Base-by-base conservation (phyloP, 1,140 invertebrate species). In the Pseudomyrmex concolor region DNA sequence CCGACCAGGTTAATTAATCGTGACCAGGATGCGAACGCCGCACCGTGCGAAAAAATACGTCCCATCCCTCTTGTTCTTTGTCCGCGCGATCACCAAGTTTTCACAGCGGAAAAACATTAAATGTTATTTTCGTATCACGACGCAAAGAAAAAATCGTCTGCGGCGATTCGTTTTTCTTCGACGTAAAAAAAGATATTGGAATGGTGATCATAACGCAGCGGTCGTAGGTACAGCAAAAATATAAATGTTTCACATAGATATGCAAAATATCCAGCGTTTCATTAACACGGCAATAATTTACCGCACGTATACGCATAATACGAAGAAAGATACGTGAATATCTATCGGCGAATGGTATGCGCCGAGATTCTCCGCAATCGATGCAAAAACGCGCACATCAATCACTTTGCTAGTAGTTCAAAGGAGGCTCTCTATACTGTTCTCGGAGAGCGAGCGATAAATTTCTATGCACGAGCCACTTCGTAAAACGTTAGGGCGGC, bases 1-100 rank as follows among this genome's bases (percentile, higher is more conserved):
- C 2, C 50, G 25, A 25, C 25, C 48, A 74, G 59, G 85, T 88
- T 88, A 88, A 88, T 87, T 88, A 87, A 87, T 88, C 85, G 74
- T 71, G 74, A 76, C 85, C 70, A 83, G 60, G 74, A 86, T 80
- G 86, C 67, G 68, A 80, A 57, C 25, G 64, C 12, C 19, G 25
- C 67, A 55, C n/a, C 55, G 84, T 76, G 78, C 70, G 71, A 86
- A 86, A 73, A 85, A 86, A 74, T 64, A 57, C 55, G 48, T 55
- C 60, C 54, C 15, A 19, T 15, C 19, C 13, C 34, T 15, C 19
- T n/a, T 7, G 15, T 15, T 8, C 0, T 2, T 55, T 15, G 8
- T 15, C 22, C 25, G 12, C 8, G 10, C 34, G 43, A 34, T 71
- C 12, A 25, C 25, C 3, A 45, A 59, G 34, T 55, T 84, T 70